Conservation (phyloP, 1,140 invertebrate genomes). For the Euwallacea similis region DNA sequence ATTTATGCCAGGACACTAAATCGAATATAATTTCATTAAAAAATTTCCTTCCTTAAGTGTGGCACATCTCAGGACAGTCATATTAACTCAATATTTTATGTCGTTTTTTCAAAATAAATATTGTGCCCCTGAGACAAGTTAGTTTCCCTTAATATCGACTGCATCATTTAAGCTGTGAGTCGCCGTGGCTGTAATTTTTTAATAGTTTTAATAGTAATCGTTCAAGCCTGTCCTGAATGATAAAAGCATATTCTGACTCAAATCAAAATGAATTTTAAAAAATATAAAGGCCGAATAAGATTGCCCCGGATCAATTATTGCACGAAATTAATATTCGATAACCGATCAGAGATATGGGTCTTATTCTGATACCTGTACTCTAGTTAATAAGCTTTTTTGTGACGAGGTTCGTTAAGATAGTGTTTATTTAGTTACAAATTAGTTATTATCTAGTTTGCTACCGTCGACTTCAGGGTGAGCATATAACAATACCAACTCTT, state of each 20-base stretch:
- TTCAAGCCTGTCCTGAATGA: too few relatives aligned
- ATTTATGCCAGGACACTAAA: too few relatives aligned
- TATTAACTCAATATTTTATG: too few relatives aligned
- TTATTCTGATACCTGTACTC: slow-evolving; percentile 4
- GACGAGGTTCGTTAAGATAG: slow-evolving; percentile 17
- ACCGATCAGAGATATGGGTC: slow-evolving; percentile 22
- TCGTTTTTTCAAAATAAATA: too few relatives aligned
- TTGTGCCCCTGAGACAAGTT: too few relatives aligned
- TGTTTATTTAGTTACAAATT: slow-evolving; percentile 28
- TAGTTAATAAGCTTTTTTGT: slow-evolving; percentile 23
- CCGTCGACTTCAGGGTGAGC: slow-evolving; percentile 17
- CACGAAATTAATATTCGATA: slow-evolving; percentile 25
- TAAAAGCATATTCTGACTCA: slow-evolving; percentile 9
- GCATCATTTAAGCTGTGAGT: too few relatives aligned
- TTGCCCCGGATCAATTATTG: slow-evolving; percentile 20
- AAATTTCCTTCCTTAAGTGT: too few relatives aligned
- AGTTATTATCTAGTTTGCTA: slow-evolving; percentile 27
- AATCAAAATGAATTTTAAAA: slow-evolving; percentile 28
- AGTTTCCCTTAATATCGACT: too few relatives aligned
- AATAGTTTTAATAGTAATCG: too few relatives aligned
- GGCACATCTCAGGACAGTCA: too few relatives aligned
- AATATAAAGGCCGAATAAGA: slow-evolving; percentile 27
- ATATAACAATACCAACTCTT: slow-evolving; percentile 12
- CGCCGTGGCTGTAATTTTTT: too few relatives aligned
- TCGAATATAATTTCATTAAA: too few relatives aligned